Percentiles rank a stretch among this genome's conserved stretches.
Conservation (phyloP, 2,888 invertebrate genomes). For the Germaria angustata region DNA sequence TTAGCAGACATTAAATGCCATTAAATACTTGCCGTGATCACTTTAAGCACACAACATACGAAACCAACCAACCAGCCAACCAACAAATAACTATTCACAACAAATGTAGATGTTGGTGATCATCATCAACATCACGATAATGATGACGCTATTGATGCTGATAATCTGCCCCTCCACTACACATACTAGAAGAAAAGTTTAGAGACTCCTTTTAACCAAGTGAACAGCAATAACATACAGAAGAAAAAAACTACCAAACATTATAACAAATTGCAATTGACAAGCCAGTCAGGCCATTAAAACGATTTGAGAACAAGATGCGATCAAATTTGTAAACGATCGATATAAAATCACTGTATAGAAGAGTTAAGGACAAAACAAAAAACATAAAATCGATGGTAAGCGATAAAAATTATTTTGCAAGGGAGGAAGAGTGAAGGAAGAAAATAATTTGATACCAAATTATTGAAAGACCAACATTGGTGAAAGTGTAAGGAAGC, state of each 20-base stretch:
- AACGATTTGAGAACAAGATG: slow-evolving; percentile 74
- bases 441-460: slow-evolving; percentile 15
- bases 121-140: slow-evolving; percentile 47
- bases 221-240: no score
- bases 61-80: slow-evolving; percentile 1
- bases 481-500: background rate
- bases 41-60: slow-evolving; percentile 43
- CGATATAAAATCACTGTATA: slow-evolving; percentile 71
- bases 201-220: slow-evolving; percentile 11
- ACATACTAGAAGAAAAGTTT: slow-evolving; percentile 50
- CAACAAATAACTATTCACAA: slow-evolving; percentile 19
- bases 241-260: slow-evolving; percentile 20
- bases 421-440: background rate
- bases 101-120: slow-evolving; percentile 48
- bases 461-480: background rate
- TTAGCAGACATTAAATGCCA: slow-evolving; percentile 59
- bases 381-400: slow-evolving; percentile 73
- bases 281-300: slow-evolving; percentile 73
- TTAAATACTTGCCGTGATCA: slow-evolving; percentile 65
- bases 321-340: slow-evolving; percentile 76
- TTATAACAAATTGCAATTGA: slow-evolving; percentile 79
- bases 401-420: slow-evolving; percentile 72
- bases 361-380: slow-evolving; percentile 23
- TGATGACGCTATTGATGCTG: slow-evolving; percentile 28
- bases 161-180: slow-evolving; percentile 39